A percentile compares a stretch with the other conserved stretches of the same genome.
Conservation (phyloP, 2,113 vertebrate species). For the Eulemur rufifrons region DNA sequence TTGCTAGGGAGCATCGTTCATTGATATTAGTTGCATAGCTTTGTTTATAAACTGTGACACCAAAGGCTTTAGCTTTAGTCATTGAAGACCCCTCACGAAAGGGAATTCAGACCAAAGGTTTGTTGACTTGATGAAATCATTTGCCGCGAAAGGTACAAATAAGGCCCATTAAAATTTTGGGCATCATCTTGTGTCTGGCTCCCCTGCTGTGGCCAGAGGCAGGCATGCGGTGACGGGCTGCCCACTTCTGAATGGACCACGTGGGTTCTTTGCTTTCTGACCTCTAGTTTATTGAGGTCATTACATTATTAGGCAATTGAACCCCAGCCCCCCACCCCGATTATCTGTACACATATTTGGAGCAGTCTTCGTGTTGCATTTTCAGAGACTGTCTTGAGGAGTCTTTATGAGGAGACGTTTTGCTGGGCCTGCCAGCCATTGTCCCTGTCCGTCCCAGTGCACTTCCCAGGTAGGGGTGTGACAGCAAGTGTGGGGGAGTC, state of each 20-base stretch:
- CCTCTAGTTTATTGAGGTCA: not conserved
- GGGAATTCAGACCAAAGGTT: not conserved
- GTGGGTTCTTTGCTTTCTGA: not conserved
- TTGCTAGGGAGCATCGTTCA: not conserved
- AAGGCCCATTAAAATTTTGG: not conserved
- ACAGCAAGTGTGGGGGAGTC: not conserved
- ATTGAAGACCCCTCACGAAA: not conserved
- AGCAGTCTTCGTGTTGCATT: not conserved
- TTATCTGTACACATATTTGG: not conserved
- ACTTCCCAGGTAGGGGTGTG: not conserved
- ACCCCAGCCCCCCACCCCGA: not conserved
- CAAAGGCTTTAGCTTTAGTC: slow-evolving; percentile 31
- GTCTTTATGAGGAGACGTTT: not conserved
- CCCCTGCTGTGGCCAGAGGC: not conserved
- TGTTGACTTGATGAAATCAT: not conserved
- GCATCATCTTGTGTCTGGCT: not conserved
- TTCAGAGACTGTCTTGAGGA: not conserved
- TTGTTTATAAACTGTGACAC: slow-evolving; percentile 32
- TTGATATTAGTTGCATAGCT: not conserved
- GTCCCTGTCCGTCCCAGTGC: not conserved
- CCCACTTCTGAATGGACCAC: not conserved
- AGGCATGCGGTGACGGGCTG: not conserved
- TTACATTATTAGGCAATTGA: not conserved
- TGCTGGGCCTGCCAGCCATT: not conserved
- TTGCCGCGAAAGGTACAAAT: not conserved